Percentiles rank a stretch among this genome's conserved stretches.
phyloP scores from a whole-genome alignment of 2,113 vertebrate genomes.

The Pelodiscus sinensis region DNA sequence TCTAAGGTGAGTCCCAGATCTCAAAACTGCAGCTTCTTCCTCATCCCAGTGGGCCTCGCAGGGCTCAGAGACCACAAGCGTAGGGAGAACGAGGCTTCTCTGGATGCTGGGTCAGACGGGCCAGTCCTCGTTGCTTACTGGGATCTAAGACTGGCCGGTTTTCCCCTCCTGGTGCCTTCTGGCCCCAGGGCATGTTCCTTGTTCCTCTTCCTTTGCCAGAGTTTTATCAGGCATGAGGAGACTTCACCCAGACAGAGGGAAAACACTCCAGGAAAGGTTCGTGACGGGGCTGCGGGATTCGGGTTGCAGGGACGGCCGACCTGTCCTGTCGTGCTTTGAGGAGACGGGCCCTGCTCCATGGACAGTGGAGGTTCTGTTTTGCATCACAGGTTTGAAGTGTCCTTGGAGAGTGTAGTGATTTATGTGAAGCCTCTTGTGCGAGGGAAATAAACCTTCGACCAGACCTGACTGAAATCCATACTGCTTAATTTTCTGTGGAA shows the following conservation, averaged over 20 bases:
- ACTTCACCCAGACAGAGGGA: neutral
- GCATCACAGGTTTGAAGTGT: conserved; percentile 69
- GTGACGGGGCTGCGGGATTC: neutral
- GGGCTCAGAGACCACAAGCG: neutral
- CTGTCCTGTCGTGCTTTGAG: accelerated
- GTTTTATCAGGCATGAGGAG: neutral
- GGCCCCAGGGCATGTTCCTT: neutral
- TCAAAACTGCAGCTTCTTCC: neutral
- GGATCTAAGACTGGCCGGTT: neutral
- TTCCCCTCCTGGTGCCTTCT: neutral
- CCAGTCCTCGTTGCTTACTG: neutral
- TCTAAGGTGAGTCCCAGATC: neutral
- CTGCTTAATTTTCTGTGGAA: conserved; percentile 75
- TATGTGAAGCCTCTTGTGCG: conserved; percentile 74
- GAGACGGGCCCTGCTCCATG: neutral
- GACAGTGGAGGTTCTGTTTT: conserved; percentile 73
- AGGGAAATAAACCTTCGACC: conserved; percentile 76
- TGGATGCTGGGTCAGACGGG: neutral
- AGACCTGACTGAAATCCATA: conserved; percentile 74
- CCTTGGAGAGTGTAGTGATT: conserved; percentile 73
- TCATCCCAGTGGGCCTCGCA: neutral
- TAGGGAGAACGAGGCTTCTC: neutral
- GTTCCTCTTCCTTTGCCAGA: neutral
- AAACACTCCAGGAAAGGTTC: neutral
- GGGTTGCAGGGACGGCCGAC: neutral